Percentiles rank a stretch among this genome's conserved stretches.
Conservation (phyloP, 2,888 invertebrate species). For the Nephrotoma appendiculata region DNA sequence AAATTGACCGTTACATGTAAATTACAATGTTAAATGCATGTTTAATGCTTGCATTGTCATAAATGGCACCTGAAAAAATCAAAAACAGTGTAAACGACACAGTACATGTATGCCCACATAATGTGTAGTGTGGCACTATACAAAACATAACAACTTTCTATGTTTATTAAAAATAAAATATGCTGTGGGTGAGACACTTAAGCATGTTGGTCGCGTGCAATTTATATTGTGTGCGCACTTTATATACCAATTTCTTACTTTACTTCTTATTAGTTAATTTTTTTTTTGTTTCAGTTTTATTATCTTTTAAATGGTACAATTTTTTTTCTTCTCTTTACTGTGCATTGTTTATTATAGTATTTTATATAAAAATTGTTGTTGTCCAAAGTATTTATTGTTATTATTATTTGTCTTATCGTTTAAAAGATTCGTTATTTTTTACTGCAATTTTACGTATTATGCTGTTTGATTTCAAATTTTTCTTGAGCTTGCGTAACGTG, state of each 20-base stretch:
- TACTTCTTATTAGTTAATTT: background rate
- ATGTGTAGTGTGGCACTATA: background rate
- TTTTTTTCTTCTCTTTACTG: background rate
- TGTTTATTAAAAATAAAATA: background rate
- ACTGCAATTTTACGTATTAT: background rate
- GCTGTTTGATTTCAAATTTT: background rate
- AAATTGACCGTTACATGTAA: background rate
- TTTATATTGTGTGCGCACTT: background rate
- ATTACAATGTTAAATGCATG: background rate
- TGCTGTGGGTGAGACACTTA: background rate
- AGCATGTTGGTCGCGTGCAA: background rate
- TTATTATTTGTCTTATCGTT: background rate
- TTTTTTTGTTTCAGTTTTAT: background rate
- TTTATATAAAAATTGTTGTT: background rate
- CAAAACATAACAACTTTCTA: background rate
- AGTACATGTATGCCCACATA: background rate
- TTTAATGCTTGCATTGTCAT: background rate
- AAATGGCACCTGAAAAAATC: background rate
- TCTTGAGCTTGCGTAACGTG: background rate
- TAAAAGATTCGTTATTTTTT: background rate
- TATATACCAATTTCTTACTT: background rate
- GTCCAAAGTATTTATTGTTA: background rate
- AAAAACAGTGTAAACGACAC: background rate
- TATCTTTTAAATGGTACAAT: background rate
- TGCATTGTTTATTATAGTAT: background rate